These are phyloP conservation scores for Serripes groenlandicus DNA, from an alignment of 2,888 invertebrate genomes.

Conservation along the genomic window DNA sequence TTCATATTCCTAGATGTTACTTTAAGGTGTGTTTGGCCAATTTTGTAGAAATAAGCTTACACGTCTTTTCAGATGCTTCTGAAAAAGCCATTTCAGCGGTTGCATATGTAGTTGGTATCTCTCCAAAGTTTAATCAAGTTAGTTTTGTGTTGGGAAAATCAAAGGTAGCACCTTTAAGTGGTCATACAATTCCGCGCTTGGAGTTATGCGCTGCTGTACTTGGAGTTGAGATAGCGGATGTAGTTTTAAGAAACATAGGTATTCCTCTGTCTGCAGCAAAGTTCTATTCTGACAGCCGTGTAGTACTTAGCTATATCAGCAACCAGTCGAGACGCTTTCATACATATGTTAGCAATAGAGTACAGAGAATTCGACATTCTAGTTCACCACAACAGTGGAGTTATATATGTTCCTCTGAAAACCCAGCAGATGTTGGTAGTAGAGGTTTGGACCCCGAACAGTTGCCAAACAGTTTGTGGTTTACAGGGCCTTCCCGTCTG, in stretches of 20 bases:
- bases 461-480: no score
- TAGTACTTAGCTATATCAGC: conserved; percentile 38
- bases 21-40: no score
- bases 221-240: conserved; percentile 1
- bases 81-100: no score
- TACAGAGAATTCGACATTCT: conserved; percentile 22
- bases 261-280: not conserved
- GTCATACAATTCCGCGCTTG: conserved; percentile 36
- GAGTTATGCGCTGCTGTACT: conserved; percentile 41
- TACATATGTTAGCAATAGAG: conserved; percentile 52
- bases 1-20: no score
- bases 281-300: conserved; percentile 40
- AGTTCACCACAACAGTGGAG: conserved; percentile 40
- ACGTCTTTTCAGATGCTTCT: no score
- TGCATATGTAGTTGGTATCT: no score
- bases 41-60: no score
- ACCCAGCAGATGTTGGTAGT: no score
- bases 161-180: conserved; percentile 28
- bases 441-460: no score
- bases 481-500: no score
- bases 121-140: not conserved
- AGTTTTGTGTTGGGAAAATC: conserved; percentile 37
- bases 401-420: no score
- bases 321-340: conserved; percentile 36
- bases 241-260: not conserved